Evolutionary conservation across 2,797 vertebrate species (phyloP).

Genomic region (Rousettus madagascariensis): DNA sequence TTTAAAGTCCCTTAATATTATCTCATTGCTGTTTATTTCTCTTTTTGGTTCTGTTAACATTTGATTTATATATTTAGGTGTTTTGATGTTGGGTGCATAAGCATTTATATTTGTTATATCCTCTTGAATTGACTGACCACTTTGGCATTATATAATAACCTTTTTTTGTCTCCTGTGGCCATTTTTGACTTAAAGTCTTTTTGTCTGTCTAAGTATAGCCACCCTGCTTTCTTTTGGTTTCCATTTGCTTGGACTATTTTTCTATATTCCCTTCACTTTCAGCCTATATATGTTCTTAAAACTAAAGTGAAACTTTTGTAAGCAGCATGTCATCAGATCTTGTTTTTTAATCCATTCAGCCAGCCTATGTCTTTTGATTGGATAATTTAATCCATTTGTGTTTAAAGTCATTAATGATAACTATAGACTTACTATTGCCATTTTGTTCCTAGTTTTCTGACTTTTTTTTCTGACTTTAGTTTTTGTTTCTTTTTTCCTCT

Average conservation of each 20-base stretch:
- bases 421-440: background rate
- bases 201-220: background rate
- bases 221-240: background rate
- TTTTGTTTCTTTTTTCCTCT: background rate
- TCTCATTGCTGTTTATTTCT: background rate
- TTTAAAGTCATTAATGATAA: background rate
- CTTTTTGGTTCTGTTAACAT: background rate
- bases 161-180: background rate
- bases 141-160: background rate
- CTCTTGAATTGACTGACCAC: background rate
- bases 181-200: background rate
- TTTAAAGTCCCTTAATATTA: background rate
- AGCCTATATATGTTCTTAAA: background rate
- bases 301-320: background rate
- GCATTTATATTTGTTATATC: background rate
- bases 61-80: background rate
- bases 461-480: background rate
- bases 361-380: background rate
- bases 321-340: background rate
- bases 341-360: background rate
- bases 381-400: background rate
- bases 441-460: conserved; percentile 5
- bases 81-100: background rate
- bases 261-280: background rate
- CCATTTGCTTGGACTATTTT: background rate